These are phyloP conservation scores for Anorthoa munda DNA, from an alignment of 2,888 invertebrate species.

Conservation along the genomic window DNA sequence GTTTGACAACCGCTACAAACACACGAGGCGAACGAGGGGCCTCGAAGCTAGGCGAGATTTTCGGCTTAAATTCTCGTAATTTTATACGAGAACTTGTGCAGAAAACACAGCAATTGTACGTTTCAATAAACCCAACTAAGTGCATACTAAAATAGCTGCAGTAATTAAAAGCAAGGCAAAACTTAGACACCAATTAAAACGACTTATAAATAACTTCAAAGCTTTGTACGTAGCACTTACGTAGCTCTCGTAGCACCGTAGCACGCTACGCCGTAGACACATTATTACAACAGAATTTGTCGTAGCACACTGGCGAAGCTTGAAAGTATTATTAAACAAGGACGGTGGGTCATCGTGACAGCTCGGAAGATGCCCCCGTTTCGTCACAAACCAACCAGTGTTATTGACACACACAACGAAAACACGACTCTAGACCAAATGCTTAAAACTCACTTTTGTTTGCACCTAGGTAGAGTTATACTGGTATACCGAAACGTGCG, in stretches of 20 bases:
- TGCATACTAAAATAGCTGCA: slow-evolving; percentile 19
- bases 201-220: slow-evolving; percentile 43
- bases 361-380: slow-evolving; percentile 80
- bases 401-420: slow-evolving; percentile 55
- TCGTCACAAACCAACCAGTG: slow-evolving; percentile 68
- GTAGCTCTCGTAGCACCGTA: slow-evolving; percentile 63
- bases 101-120: neutral
- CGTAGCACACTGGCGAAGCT: slow-evolving; percentile 67
- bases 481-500: slow-evolving; percentile 53
- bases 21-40: no score
- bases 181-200: slow-evolving; percentile 27
- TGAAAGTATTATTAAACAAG: slow-evolving; percentile 78
- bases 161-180: slow-evolving; percentile 39
- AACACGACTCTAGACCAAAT: slow-evolving; percentile 27
- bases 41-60: no score
- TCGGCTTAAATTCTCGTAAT: neutral
- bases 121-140: slow-evolving; percentile 8
- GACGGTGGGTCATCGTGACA: slow-evolving; percentile 78
- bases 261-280: slow-evolving; percentile 72
- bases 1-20: no score
- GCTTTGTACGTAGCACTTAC: slow-evolving; percentile 48
- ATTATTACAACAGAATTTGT: slow-evolving; percentile 68
- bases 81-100: neutral
- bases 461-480: slow-evolving; percentile 54
- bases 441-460: slow-evolving; percentile 53